phyloP scores from a whole-genome alignment of 2,888 invertebrate genomes.

The Drosophila aldrichi region DNA sequence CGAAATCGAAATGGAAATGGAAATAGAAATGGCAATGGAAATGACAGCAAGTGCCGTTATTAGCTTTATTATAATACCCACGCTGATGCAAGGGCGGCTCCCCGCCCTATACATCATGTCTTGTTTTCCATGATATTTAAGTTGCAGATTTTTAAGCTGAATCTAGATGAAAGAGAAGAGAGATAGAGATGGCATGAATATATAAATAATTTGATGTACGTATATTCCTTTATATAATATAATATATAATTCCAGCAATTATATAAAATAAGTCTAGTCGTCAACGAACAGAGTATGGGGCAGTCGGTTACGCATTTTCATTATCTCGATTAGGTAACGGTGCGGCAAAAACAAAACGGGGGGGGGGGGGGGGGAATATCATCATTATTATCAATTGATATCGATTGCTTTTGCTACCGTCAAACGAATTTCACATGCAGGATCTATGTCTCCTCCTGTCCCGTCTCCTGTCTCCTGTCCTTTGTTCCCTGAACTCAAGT shows the following conservation, averaged over 20 bases:
- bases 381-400: slow-evolving; percentile 65
- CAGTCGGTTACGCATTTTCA: neutral
- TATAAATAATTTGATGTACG: no score
- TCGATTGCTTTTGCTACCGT: slow-evolving; percentile 50
- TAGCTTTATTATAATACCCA: slow-evolving; percentile 1
- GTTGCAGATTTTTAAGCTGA: neutral
- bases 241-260: neutral
- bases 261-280: no score
- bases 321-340: slow-evolving; percentile 30
- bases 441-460: slow-evolving; percentile 11
- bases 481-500: slow-evolving; percentile 16
- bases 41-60: slow-evolving; percentile 10
- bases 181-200: neutral
- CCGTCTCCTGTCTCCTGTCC: slow-evolving; percentile 5
- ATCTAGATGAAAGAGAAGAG: neutral
- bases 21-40: neutral
- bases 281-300: neutral
- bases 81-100: neutral
- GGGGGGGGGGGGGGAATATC: slow-evolving; percentile 34
- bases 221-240: neutral
- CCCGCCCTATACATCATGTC: neutral
- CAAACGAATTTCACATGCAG: slow-evolving; percentile 37
- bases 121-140: neutral
- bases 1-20: neutral
- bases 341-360: neutral